These are phyloP conservation scores for Heliothis peltigera DNA, from an alignment of 2,888 invertebrate species.

Conservation along the genomic window DNA sequence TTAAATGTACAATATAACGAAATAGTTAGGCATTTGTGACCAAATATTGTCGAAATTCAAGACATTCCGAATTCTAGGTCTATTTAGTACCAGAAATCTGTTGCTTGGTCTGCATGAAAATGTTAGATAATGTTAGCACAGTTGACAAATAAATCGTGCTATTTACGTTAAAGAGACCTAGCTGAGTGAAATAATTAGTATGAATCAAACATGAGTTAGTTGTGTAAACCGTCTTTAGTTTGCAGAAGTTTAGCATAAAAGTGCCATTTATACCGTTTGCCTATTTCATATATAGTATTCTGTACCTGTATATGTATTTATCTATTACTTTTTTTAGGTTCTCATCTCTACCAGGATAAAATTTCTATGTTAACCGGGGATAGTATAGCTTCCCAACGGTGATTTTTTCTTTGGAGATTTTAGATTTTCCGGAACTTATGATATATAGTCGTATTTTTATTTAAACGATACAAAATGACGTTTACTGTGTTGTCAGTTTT, in stretches of 20 bases:
- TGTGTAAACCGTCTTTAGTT: constrained; percentile 1
- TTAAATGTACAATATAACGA: not conserved
- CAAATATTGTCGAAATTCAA: constrained; percentile 28
- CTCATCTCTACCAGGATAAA: too few relatives aligned
- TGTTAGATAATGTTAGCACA: constrained; percentile 26
- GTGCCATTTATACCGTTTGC: too few relatives aligned
- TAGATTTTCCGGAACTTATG: too few relatives aligned
- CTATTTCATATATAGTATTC: too few relatives aligned
- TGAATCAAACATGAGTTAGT: constrained; percentile 10
- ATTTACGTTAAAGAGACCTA: constrained; percentile 7
- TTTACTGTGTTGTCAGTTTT: too few relatives aligned
- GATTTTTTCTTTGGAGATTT: too few relatives aligned
- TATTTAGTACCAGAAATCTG: constrained; percentile 25
- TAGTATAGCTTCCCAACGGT: too few relatives aligned
- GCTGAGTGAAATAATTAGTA: constrained; percentile 24
- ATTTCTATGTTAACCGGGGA: too few relatives aligned
- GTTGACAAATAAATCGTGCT: constrained; percentile 48
- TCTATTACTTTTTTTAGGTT: not conserved
- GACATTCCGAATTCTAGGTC: constrained; percentile 29
- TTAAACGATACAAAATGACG: too few relatives aligned
- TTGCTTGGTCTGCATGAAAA: constrained; percentile 50
- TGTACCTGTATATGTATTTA: too few relatives aligned
- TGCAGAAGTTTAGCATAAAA: not conserved
- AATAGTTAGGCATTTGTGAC: constrained; percentile 13
- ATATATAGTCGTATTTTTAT: too few relatives aligned